Conservation (phyloP, 2,113 vertebrate genomes). For the Serinus canaria region DNA sequence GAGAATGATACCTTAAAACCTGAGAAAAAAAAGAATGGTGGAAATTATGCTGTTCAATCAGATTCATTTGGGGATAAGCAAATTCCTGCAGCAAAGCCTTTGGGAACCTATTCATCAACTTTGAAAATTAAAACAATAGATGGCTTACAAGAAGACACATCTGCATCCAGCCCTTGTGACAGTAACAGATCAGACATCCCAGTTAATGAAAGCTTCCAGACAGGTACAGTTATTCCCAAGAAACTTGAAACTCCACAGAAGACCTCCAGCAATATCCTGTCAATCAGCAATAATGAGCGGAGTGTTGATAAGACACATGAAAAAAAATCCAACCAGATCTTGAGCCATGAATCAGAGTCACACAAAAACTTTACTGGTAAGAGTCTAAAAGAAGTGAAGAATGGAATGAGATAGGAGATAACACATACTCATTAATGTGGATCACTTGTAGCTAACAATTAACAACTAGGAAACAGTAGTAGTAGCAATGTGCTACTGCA, state of each 20-base stretch:
- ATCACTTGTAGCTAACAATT: background rate
- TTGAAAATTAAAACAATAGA: background rate
- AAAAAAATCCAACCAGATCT: constrained; percentile 18
- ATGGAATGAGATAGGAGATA: background rate
- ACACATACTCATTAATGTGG: background rate
- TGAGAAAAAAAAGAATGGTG: background rate
- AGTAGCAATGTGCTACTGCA: background rate
- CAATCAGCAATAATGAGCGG: background rate
- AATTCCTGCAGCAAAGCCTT: background rate
- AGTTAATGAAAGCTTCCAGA: background rate
- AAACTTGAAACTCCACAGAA: constrained; percentile 10
- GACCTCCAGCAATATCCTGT: background rate
- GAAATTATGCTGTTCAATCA: background rate
- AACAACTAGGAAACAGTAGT: background rate
- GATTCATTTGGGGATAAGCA: background rate
- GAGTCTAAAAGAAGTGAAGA: constrained; percentile 1
- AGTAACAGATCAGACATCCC: background rate
- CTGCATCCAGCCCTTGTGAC: background rate
- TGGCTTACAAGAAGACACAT: background rate
- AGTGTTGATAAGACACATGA: background rate
- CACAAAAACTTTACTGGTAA: constrained; percentile 72
- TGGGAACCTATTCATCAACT: background rate
- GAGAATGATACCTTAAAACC: constrained; percentile 74
- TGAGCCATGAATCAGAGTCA: constrained; percentile 18
- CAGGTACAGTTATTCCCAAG: background rate